Conservation (phyloP, 1,140 invertebrate species). For the Aleiodes sp. region DNA sequence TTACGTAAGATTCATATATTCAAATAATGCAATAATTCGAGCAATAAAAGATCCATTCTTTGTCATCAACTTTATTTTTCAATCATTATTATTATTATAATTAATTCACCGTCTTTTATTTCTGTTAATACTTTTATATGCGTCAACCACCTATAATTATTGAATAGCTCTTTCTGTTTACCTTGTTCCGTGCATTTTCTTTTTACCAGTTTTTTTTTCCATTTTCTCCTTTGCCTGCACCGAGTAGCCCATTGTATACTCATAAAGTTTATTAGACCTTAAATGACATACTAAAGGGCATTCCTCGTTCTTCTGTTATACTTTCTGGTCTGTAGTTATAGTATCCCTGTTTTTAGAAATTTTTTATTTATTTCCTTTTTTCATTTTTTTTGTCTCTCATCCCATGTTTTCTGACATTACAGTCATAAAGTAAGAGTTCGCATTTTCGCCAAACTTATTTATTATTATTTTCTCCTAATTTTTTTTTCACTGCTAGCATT, state of each 20-base stretch:
- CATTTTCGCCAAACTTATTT: conserved; percentile 19
- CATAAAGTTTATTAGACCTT: conserved; percentile 16
- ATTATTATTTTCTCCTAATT: not conserved
- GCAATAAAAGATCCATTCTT: conserved; percentile 49
- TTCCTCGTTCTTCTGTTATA: not conserved
- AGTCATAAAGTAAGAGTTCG: conserved; percentile 10
- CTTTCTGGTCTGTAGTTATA: not conserved
- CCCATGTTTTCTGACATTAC: conserved; percentile 18
- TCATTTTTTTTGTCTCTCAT: not conserved
- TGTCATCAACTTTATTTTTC: conserved; percentile 37
- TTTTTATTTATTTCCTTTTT: not conserved
- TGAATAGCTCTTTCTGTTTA: conserved; percentile 46
- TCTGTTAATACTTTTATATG: conserved; percentile 39
- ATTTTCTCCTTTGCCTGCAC: conserved; percentile 38
- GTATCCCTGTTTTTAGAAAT: not conserved
- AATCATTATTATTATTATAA: conserved; percentile 30
- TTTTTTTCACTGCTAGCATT: not conserved
- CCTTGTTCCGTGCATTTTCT: conserved; percentile 20
- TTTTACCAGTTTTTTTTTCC: conserved; percentile 34
- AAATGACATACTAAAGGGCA: conserved; percentile 22
- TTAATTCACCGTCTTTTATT: conserved; percentile 1
- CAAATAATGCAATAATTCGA: conserved; percentile 54
- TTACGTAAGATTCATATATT: conserved; percentile 56
- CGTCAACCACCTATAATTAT: conserved; percentile 37
- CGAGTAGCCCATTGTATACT: conserved; percentile 13